Base-by-base conservation (phyloP, 1,140 invertebrate species). In the Drosophila melanica region DNA sequence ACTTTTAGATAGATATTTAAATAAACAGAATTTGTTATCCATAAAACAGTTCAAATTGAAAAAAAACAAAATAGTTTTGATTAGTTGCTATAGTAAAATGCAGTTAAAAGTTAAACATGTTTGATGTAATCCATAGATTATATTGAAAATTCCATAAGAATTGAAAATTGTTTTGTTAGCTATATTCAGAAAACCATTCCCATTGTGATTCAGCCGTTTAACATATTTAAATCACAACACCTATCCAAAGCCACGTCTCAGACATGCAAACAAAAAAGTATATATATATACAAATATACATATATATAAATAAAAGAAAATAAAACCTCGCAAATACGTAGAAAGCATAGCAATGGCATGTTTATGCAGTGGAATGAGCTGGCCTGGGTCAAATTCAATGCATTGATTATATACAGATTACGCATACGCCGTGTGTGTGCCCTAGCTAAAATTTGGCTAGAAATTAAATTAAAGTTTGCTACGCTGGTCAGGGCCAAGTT, bases 401-500 rank as follows among this genome's bases (percentile, higher is more conserved):
- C 72, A 79, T 89, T 82, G 71, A 77, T 77, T 77, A 70, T 76
- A 54, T 64, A 55, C 23, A 51, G 45, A 87, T 77, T 77, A 66
- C 67, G 57, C 53, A 66, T 75, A 81, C 75, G 67, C 48, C 63
- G 41, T 63, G 64, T 55, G 45, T 55, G 47, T 59, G 73, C 20
- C 9, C 20, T 9, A 39, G 9, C 12, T 35, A 57, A 51, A 41
- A 58, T 58, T 42, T 45, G 55, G 58, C 39, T 68, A 53, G 59
- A 87, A 70, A 76, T 79, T 76, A 77, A 71, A 77, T 77, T 69
- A 70, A 87, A 79, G 63, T 71, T 75, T 62, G 45, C 59, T 35
- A 18, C 51, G 58, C 18, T 63, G 59, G 44, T 14, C 54, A 41
- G 37, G 35, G 54, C 47, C 55, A 54, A 64, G 51, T 55, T 75